These are phyloP conservation scores for Lasioglossum morio DNA, from an alignment of 2,888 invertebrate species.

Conservation along the genomic window DNA sequence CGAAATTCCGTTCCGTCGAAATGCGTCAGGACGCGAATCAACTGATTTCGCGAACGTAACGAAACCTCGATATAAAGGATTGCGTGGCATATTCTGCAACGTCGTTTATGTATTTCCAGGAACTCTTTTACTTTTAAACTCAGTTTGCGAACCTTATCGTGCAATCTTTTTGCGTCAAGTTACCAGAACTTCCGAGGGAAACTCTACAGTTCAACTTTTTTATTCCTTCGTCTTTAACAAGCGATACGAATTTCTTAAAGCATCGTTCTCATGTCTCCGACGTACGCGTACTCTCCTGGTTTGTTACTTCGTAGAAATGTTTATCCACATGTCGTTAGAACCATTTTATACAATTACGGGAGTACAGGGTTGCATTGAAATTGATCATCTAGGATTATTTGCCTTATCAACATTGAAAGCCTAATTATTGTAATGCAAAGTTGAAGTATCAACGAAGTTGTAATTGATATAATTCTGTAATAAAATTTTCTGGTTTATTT, in stretches of 20 bases:
- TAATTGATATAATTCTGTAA: too few species aligned
- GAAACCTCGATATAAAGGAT: constrained; percentile 47
- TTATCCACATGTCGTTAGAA: not conserved
- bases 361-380: not conserved
- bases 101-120: constrained; percentile 45
- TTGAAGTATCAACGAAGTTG: not conserved
- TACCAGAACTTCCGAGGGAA: not conserved
- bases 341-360: not conserved
- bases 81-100: constrained; percentile 51
- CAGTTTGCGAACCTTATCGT: constrained; percentile 29
- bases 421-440: not conserved
- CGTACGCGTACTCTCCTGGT: not conserved
- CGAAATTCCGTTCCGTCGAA: constrained; percentile 42
- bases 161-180: not conserved
- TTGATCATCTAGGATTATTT: not conserved
- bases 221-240: constrained; percentile 7
- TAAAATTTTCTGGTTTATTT: too few species aligned
- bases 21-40: constrained; percentile 45
- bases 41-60: constrained; percentile 56
- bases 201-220: constrained; percentile 6
- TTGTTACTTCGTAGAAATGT: not conserved
- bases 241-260: not conserved
- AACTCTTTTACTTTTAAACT: constrained; percentile 38
- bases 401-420: not conserved
- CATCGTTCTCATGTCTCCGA: not conserved